Base-by-base conservation (phyloP, 1,140 invertebrate species). In the Andrena cerasifolii region DNA sequence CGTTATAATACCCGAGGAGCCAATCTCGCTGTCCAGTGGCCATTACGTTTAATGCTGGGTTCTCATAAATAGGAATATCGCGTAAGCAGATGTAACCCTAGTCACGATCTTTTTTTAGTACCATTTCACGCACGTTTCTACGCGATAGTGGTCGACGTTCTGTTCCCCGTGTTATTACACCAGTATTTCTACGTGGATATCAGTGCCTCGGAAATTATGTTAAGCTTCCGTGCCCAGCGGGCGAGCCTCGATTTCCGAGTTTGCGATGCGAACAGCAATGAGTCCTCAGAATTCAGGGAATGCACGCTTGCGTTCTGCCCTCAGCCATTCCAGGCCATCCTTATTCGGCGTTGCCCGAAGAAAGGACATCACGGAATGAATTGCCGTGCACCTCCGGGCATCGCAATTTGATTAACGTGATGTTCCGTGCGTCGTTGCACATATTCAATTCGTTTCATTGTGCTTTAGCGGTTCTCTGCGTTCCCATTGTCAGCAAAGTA, bases 231-330 rank as follows among this genome's bases (percentile, higher is more conserved):
- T 53, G 65, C n/a, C n/a, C n/a, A n/a, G 0, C 10, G 18, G 36
- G 33, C 31, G 66, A 54, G n/a, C 43, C 16, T 68, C 66, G 28
- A 56, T 68, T 43, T 21, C 16, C n/a, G n/a, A n/a, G 31, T 51
- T 33, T 24, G 65, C 65, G 16, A 36, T n/a, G n/a, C n/a, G n/a
- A n/a, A n/a, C n/a, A 4, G 47, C 16, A 51, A 51, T 26, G 53
- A 71, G 14, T 58, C 36, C 21, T 10, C 16, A 28, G 67, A 53
- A 71, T 71, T 71, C 36, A 21, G 12, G 18, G 68, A 72, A 72
- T 72, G 40, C 68, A 2, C 28, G 14, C n/a, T 47, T 49, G 21
- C 28, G 43, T 47, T 61, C 56, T 72, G 31, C n/a, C 54, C 16
- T 21, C 18, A 24, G 33, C 8, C 12, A n/a, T 45, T 28, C 36